Base-by-base conservation (phyloP, 2,797 vertebrate species). In the Graptemys geographica region DNA sequence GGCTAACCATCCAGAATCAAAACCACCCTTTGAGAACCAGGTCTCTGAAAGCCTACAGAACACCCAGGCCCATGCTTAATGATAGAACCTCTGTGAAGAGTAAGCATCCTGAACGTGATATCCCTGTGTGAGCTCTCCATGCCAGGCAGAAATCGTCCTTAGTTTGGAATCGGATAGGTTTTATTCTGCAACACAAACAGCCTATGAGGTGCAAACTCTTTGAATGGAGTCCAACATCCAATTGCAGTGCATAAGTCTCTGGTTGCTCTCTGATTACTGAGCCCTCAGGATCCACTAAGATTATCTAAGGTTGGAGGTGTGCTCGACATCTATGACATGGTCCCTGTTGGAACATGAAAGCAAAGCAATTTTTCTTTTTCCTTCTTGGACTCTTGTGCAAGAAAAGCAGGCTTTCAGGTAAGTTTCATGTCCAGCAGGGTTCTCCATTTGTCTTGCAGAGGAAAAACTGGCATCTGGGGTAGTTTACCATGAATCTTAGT, bases 81-180 rank as follows among this genome's bases (percentile, higher is more conserved):
- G 23, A 74, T 13, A 74, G 16, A 41, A 44, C 8, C 23, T 44
- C 41, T 74, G 23, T 74, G 72, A 72, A 72, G 82, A 89, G 18
- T 4, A 0, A 19, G 21, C 23, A 25, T 25, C 1, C 0, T 8
- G 81, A 53, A 4, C 62, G 19, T 44, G 55, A 33, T 53, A 91
- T 76, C 55, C 33, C 51, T 21, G 18, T 81, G 51, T 91, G 78
- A 79, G 4, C 23, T 18, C 59, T 59, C 28, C 41, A 27, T 12
- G 74, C 8, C 33, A 80, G 76, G 55, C 47, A 92, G 15, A 81
- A 94, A 90, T 9, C 25, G 57, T 53, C 78, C 59, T 52, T 79
- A 49, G 65, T 8, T 81, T 55, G 49, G 62, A 37, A 59, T 28
- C 18, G 49, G 4, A 84, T 16, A 79, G 90, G 88, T 59, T 49